Base-by-base conservation (phyloP, 2,113 vertebrate species). In the Lethenteron reissneri region DNA sequence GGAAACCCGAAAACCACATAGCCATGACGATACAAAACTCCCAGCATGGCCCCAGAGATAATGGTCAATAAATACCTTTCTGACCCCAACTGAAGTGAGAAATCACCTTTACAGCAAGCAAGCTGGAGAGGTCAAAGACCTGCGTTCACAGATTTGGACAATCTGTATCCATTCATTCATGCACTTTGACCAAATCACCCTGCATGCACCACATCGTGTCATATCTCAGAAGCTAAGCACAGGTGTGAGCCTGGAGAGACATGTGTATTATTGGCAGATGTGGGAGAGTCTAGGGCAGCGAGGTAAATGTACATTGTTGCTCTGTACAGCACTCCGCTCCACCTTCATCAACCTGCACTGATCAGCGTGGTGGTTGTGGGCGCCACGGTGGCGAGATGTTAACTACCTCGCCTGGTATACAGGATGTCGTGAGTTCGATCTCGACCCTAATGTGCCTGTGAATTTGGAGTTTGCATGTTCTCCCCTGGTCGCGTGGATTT, bases 401-500 rank as follows among this genome's bases (percentile, higher is more conserved):
- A 82, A 79, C 75, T 79, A 79, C 80, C 79, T 78, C 82, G 78
- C 78, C 81, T 84, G 86, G 83, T 79, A 80, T 79, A 78, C 41
- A 41, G 41, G 41, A 41, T 41, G 41, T 41, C 5, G 41, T 78
- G 72, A 10, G 14, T 79, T 77, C 81, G 77, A 80, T 79, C 79
- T 79, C 81, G 83, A 83, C 83, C 82, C 80, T 81, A 77, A 79
- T 79, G 80, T 82, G 80, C 76, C 77, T 80, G 72, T 85, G 85
- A 85, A 88, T 87, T 85, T 84, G 78, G 80, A 76, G 12, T 75
- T 76, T 79, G 79, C 84, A 41, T 41, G 25, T 41, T 6, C 41
- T 41, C 41, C 41, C 41, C 6, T 41, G 41, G 41, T 41, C 41
- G 41, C 41, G 41, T 41, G 41, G 41, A 41, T 41, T 41, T 41